A percentile compares a stretch with the other conserved stretches of the same genome.
Conservation (phyloP, 1,140 invertebrate species). For the Himalopsyche phryganea region DNA sequence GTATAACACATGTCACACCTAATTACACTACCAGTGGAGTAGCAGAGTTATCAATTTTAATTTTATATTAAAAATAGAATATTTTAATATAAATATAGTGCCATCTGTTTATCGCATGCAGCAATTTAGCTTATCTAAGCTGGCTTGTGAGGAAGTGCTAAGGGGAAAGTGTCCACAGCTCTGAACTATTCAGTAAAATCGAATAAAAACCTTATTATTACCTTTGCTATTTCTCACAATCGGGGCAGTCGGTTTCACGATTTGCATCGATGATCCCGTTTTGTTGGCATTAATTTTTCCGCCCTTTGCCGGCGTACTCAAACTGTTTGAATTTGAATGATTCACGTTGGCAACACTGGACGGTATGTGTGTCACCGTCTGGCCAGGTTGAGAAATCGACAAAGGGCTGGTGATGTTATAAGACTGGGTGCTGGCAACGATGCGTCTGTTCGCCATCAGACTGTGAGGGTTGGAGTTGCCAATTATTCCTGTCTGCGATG, state of each 20-base stretch:
- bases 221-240: conserved; percentile 28
- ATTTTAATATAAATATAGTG: too few species aligned
- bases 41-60: too few species aligned
- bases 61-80: too few species aligned
- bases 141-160: too few species aligned
- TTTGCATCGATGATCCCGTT: neutral
- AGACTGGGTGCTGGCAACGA: neutral
- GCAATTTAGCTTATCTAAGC: too few species aligned
- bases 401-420: conserved; percentile 9
- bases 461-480: conserved; percentile 9
- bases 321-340: conserved; percentile 16
- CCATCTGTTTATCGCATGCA: too few species aligned
- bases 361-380: conserved; percentile 38
- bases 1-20: too few species aligned
- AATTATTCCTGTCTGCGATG: conserved; percentile 34
- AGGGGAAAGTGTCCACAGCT: too few species aligned
- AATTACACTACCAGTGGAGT: too few species aligned
- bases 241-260: conserved; percentile 6
- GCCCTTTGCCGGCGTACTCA: conserved; percentile 7
- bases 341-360: neutral
- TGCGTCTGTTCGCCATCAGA: conserved; percentile 6
- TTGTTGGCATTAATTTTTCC: conserved; percentile 4
- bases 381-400: conserved; percentile 32
- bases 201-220: too few species aligned
- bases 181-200: too few species aligned